Conservation (phyloP, 2,888 invertebrate species). For the Zaprionus obscuricornis region DNA sequence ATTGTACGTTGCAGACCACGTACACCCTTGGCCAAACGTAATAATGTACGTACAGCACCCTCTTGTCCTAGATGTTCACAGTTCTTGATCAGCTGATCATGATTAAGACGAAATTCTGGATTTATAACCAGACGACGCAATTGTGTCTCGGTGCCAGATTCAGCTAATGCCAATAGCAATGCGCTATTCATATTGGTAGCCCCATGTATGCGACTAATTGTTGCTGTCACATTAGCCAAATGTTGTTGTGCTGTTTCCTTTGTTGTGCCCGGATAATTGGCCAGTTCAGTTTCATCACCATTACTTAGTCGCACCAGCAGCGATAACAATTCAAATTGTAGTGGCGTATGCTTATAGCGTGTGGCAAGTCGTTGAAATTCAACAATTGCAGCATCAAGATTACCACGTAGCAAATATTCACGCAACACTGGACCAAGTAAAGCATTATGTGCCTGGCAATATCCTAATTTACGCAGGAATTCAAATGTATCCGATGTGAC, state of each 20-base stretch:
- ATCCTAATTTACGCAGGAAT: conserved; percentile 84
- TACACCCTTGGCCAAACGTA: conserved; percentile 79
- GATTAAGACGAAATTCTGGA: conserved; percentile 85
- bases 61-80: conserved; percentile 84
- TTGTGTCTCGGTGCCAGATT: conserved; percentile 83
- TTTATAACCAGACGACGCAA: conserved; percentile 84
- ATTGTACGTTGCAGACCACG: conserved; percentile 78
- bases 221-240: conserved; percentile 80
- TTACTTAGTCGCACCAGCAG: conserved; percentile 81
- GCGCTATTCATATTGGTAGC: conserved; percentile 81
- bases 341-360: conserved; percentile 86
- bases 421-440: conserved; percentile 87
- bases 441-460: conserved; percentile 85
- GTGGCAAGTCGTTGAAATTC: conserved; percentile 84
- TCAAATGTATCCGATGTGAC: conserved; percentile 85
- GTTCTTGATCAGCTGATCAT: conserved; percentile 84
- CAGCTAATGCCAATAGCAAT: conserved; percentile 84
- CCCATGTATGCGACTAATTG: conserved; percentile 83
- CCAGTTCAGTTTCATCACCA: conserved; percentile 42
- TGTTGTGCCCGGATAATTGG: conserved; percentile 53
- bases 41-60: conserved; percentile 74
- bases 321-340: conserved; percentile 87
- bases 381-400: conserved; percentile 84
- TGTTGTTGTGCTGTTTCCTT: conserved; percentile 79
- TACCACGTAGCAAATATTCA: conserved; percentile 85